A percentile compares a stretch with the other conserved stretches of the same genome.
phyloP scores from a whole-genome alignment of 2,113 vertebrate genomes.

The Mesembrinibis cayennensis region DNA sequence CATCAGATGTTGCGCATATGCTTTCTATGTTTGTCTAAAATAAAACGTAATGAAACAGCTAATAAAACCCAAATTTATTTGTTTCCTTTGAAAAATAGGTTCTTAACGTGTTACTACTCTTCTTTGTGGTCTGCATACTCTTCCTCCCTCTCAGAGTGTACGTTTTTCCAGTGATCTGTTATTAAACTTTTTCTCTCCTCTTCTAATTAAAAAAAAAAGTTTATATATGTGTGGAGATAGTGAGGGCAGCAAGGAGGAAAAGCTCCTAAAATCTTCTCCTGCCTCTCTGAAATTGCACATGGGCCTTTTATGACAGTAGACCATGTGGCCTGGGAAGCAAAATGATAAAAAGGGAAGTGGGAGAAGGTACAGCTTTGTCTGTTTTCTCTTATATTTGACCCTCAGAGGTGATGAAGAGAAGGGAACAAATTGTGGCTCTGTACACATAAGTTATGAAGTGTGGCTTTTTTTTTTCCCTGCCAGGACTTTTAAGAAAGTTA shows the following conservation, averaged over 20 bases:
- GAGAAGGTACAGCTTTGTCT: not conserved
- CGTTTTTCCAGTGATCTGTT: constrained; percentile 13
- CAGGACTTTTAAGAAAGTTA: not conserved
- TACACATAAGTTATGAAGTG: not conserved
- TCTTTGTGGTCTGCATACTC: constrained; percentile 57
- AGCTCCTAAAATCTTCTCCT: not conserved
- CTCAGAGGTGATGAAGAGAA: not conserved
- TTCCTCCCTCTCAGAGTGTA: constrained; percentile 58
- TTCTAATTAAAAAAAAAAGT: constrained; percentile 10
- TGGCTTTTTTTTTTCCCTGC: not conserved
- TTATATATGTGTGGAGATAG: not conserved
- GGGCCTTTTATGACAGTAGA: not conserved
- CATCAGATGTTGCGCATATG: constrained; percentile 71
- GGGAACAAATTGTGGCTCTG: not conserved
- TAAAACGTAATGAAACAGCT: constrained; percentile 81
- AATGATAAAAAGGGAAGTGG: not conserved
- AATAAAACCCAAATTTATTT: constrained; percentile 76
- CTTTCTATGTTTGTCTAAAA: constrained; percentile 75
- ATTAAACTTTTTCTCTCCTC: constrained; percentile 24
- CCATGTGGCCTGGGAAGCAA: not conserved
- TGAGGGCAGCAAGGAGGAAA: not conserved
- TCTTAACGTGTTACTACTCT: constrained; percentile 49
- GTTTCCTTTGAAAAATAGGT: constrained; percentile 68
- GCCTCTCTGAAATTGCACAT: not conserved
- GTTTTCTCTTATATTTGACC: not conserved